A percentile compares a stretch with the other conserved stretches of the same genome.
Conservation (phyloP, 1,140 invertebrate species). For the Pomacea maculata region DNA sequence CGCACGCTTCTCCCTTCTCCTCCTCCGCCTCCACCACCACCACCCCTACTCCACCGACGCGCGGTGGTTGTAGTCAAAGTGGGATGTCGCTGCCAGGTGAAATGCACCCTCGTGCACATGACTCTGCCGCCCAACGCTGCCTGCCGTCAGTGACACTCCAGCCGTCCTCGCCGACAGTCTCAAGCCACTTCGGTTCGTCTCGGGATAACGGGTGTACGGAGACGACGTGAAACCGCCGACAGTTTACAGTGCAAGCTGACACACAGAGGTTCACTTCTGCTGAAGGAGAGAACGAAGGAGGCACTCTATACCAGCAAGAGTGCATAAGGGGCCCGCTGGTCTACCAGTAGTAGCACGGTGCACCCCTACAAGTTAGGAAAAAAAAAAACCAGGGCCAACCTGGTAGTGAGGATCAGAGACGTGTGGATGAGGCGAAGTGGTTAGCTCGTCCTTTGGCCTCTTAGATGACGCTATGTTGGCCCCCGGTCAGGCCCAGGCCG, state of each 20-base stretch:
- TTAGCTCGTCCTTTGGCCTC: neutral
- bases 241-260: neutral
- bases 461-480: slow-evolving; percentile 2
- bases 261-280: neutral
- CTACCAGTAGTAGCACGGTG: too few species aligned
- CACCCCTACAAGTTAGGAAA: neutral
- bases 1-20: neutral
- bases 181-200: neutral
- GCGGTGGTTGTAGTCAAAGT: neutral
- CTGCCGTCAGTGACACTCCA: too few species aligned
- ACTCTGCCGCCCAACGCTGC: too few species aligned
- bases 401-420: neutral
- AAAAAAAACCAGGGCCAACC: neutral
- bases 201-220: neutral
- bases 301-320: too few species aligned
- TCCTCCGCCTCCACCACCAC: too few species aligned
- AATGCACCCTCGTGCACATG: neutral
- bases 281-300: too few species aligned
- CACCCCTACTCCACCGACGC: too few species aligned
- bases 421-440: too few species aligned
- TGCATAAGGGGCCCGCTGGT: too few species aligned
- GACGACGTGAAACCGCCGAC: neutral
- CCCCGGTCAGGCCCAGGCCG: neutral
- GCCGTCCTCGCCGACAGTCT: neutral
- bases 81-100: slow-evolving; percentile 16